A percentile compares a stretch with the other conserved stretches of the same genome.
Conservation (phyloP, 2,797 vertebrate species). For the Gila robusta region DNA sequence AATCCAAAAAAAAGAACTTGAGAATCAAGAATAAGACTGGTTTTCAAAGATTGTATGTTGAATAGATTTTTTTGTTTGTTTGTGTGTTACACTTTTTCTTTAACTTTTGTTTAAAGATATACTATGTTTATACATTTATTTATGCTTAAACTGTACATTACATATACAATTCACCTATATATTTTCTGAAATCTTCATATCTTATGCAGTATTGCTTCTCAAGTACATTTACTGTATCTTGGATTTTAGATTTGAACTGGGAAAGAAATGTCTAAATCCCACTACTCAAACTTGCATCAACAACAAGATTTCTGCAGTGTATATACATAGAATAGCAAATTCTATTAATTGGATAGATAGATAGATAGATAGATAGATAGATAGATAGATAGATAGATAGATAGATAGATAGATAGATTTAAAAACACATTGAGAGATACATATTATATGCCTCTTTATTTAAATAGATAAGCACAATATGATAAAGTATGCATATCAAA, state of each 20-base stretch:
- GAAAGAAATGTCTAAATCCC: neutral
- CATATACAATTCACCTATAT: neutral
- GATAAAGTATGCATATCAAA: neutral
- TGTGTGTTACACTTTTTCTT: neutral
- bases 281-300: no score
- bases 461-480: conserved; percentile 5
- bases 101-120: neutral
- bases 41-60: neutral
- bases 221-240: neutral
- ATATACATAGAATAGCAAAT: no score
- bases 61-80: neutral
- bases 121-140: neutral
- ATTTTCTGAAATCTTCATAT: neutral
- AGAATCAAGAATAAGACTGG: neutral
- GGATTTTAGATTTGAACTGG: neutral
- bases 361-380: neutral
- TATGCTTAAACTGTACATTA: neutral
- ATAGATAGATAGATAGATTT: neutral
- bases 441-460: conserved; percentile 29
- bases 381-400: neutral
- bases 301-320: no score
- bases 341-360: neutral
- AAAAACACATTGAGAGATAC: neutral
- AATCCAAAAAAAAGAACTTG: neutral
- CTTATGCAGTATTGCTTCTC: no score